Base-by-base conservation (phyloP, 2,113 vertebrate genomes). In the Rhynchomys soricoides region DNA sequence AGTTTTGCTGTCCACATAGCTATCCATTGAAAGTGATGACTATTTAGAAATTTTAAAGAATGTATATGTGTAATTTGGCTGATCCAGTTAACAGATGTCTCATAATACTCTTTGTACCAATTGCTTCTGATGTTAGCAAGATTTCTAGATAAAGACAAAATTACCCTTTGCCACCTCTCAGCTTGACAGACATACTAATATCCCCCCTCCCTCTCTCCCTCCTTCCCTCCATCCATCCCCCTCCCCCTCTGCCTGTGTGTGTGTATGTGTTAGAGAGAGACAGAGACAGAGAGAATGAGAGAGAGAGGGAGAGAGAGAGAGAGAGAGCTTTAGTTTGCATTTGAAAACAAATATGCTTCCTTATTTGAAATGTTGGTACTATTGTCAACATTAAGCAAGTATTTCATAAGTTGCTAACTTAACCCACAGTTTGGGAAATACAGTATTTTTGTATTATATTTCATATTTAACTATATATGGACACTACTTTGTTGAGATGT, bases 1-100 rank as follows among this genome's bases (percentile, higher is more conserved):
- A 94, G 71, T 95, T 98, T 96, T 95, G 71, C 85, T 94, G 97
- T 97, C 97, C 97, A 91, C 59, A 95, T 79, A 78, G 64, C 86
- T 77, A 71, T 22, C 52, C 94, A 92, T 50, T 97, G 92, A 96
- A 96, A 97, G 74, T 97, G 21, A 92, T 93, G 88, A 75, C 40
- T 97, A 81, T 85, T 96, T 89, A 96, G 62, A 96, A 97, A 96
- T 95, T 93, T 86, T 96, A 86, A 95, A 96, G 4, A 70, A 50
- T 87, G 48, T 68, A 37, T 70, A 68, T 71, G 66, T 52, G 66
- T 73, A 83, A 93, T 94, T 96, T 96, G 93, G 94, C 95, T 96
- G 89, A 89, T 75, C 45, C 70, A 96, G 40, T 92, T 89, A 97
- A 21, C 79, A 88, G 79, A 78, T 87, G 82, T 97, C 91, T 89